Percentiles rank a stretch among this genome's conserved stretches.
These are phyloP conservation scores for Gambelia wislizenii DNA, from an alignment of 2,797 vertebrate species.

Conservation along the genomic window DNA sequence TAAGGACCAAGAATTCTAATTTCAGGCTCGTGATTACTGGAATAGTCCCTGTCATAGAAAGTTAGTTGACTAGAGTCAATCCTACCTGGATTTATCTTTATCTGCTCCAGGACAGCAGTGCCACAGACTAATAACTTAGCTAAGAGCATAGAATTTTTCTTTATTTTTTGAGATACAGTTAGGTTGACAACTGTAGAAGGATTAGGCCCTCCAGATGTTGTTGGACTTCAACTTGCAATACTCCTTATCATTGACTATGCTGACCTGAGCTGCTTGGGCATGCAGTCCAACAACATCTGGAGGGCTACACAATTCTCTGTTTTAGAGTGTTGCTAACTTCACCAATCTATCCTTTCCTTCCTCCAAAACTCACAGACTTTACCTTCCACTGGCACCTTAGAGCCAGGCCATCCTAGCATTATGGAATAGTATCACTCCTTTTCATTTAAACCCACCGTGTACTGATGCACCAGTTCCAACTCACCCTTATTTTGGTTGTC, in stretches of 20 bases:
- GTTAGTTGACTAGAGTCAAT: background rate
- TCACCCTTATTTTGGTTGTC: background rate
- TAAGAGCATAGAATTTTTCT: background rate
- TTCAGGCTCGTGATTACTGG: background rate
- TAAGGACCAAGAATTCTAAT: background rate
- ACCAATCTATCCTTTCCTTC: no score
- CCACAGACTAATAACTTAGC: background rate
- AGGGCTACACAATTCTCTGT: background rate
- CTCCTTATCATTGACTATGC: no score
- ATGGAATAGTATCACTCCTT: background rate
- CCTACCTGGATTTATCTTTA: no score
- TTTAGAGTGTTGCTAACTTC: background rate
- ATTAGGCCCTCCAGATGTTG: no score
- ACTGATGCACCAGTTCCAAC: background rate
- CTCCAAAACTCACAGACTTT: background rate
- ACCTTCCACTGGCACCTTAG: background rate
- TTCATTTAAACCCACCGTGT: background rate
- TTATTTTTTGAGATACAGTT: background rate
- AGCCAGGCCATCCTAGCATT: background rate
- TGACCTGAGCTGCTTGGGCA: no score
- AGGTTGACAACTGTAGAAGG: background rate
- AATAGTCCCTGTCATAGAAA: background rate
- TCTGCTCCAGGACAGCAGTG: background rate
- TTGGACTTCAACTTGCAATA: no score
- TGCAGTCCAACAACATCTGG: no score